Evolutionary conservation across 1,140 invertebrate genomes (phyloP).

Genomic region (Odontomachus brunneus): DNA sequence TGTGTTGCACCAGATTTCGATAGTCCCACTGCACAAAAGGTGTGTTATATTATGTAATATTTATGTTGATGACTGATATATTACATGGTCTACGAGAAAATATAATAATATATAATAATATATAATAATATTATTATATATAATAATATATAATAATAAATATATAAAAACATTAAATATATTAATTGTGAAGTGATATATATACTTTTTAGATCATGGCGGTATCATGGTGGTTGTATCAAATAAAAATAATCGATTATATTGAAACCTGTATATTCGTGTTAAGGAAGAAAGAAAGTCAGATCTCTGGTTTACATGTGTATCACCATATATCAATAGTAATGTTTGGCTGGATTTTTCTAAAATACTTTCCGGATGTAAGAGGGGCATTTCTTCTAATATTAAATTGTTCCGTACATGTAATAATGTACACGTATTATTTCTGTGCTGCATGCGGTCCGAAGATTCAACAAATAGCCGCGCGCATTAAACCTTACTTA

Average conservation of each 20-base stretch:
- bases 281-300: constrained; percentile 88
- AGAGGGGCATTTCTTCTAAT: background rate
- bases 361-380: constrained; percentile 81
- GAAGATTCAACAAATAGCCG: background rate
- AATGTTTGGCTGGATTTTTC: constrained; percentile 88
- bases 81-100: constrained; percentile 3
- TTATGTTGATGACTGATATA: background rate
- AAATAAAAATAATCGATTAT: constrained; percentile 78
- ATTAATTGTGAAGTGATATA: background rate
- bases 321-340: constrained; percentile 89
- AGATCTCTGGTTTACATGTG: constrained; percentile 89
- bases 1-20: background rate
- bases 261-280: constrained; percentile 87
- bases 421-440: constrained; percentile 46
- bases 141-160: no score
- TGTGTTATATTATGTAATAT: background rate
- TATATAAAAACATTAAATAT: no score
- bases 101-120: no score
- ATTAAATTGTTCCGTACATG: constrained; percentile 12
- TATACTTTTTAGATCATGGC: constrained; percentile 71
- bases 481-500: constrained; percentile 6
- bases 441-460: background rate
- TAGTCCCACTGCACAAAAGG: background rate
- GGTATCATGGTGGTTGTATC: constrained; percentile 79
- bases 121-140: no score